Evolutionary conservation across 2,888 invertebrate genomes (phyloP).

Genomic region (Sipha maydis): DNA sequence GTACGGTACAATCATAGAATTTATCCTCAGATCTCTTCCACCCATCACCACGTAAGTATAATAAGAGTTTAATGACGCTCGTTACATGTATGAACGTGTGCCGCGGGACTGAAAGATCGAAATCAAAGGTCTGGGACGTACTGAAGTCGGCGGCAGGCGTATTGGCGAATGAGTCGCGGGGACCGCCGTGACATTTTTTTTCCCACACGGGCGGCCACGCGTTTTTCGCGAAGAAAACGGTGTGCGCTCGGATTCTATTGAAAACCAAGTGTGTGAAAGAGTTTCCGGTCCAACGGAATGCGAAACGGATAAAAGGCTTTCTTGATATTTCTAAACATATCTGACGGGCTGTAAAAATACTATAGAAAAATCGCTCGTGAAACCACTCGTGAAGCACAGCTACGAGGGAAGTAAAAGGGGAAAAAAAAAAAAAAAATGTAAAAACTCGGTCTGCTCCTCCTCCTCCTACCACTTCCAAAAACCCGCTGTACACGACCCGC

Average conservation of each 20-base stretch:
- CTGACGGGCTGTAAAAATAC: constrained; percentile 28
- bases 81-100: background rate
- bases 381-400: constrained; percentile 11
- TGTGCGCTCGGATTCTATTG: constrained; percentile 17
- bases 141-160: background rate
- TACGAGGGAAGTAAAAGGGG: background rate
- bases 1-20: no score
- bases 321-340: constrained; percentile 23
- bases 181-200: constrained; percentile 8
- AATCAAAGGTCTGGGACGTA: constrained; percentile 7
- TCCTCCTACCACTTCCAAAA: background rate
- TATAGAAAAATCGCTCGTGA: constrained; percentile 8
- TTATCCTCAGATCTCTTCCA: no score
- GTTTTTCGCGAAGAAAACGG: constrained; percentile 4
- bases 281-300: constrained; percentile 40
- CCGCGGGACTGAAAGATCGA: background rate
- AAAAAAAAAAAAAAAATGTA: background rate
- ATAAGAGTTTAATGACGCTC: background rate
- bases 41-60: background rate
- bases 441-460: background rate
- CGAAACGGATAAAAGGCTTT: constrained; percentile 36
- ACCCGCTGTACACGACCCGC: no score
- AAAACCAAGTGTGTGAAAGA: constrained; percentile 45
- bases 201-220: background rate
- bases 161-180: background rate